Base-by-base conservation (phyloP, 2,797 vertebrate species). In the Pseudochirops corinnae region DNA sequence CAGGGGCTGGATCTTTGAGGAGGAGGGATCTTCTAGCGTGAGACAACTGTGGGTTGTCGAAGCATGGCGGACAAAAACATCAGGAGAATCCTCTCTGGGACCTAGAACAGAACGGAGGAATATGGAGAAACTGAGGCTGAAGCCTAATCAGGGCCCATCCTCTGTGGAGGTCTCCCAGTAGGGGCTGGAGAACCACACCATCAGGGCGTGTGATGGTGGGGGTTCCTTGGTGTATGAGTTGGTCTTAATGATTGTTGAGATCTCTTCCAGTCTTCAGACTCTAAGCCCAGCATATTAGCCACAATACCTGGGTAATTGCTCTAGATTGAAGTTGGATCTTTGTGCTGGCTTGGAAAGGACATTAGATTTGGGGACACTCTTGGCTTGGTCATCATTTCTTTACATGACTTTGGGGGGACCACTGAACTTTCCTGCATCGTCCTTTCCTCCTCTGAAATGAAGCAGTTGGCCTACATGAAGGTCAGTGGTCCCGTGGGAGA, bases 251-350 rank as follows among this genome's bases (percentile, higher is more conserved):
- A 39, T 26, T 50, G 39, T 11, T 5, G 31, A 50, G 39, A 50
- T 26, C 1, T 50, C 24, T 87, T 67, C 62, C 14, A 26, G 6
- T 39, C 67, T 82, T 82, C 2, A 0, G n/a, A 39, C 18, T 21
- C 67, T 18, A 3, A 82, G n/a, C 16, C 67, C 39, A n/a, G 31
- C n/a, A 91, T 26, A 16, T 0, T 7, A 95, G 93, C 94, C 55
- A 90, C 93, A 11, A 87, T 90, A 33, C 90, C 95, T 92, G 55
- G 33, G 21, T 10, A 90, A 21, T 55, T 12, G 2, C 53, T 95
- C 94, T 95, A 94, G 94, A 90, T 31, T 62, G 56, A 60, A 29
- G 29, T 91, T 98, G 55, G 52, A 96, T 90, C 93, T 94, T 98
- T 4, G 9, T 11, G 10, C 39, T 46, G 11, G 2, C 74, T 28